Base-by-base conservation (phyloP, 2,888 invertebrate species). In the Drosophila kokeensis region DNA sequence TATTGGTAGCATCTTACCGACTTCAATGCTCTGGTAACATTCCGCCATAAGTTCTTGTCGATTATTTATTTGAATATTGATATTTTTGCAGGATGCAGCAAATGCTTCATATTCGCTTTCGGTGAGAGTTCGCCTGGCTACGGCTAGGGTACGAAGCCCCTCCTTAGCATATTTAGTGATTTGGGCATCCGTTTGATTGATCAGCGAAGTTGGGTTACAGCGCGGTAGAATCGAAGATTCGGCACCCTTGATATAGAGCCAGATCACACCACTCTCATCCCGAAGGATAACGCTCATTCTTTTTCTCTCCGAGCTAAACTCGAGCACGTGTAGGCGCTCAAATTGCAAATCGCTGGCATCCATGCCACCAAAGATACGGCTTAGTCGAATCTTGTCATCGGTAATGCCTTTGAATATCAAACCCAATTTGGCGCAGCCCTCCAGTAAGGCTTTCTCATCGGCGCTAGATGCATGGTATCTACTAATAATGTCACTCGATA, bases 361-460 rank as follows among this genome's bases (percentile, higher is more conserved):
- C 0, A 65, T 69, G 48, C 40, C 45, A 0, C 10, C 48, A 0
- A 40, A 45, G 11, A 64, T 61, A 3, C 69, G 79, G 94, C 94
- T 92, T 94, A 95, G 38, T 96, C 94, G 90, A 96, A 94, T 55
- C 94, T 94, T 73, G 15, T 95, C 95, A 8, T 96, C 94, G 79
- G 96, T 96, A 69, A 96, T 95, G 0, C 96, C 95, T 8, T 95
- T 93, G 71, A 96, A 95, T 1, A 96, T 94, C 8, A 96, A 94
- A 0, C 96, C 97, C 29, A 95, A 95, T 93, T 96, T 95, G 74
- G 96, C 96, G 15, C 97, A 97, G 1, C 97, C 97, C 91, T 98
- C 98, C 0, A 98, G 96, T 13, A 99, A 93, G 0, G 98, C 98
- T 82, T 98, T 98, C 91, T 98, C 98, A 92, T 99, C 98, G 0